Evolutionary conservation across 2,113 vertebrate genomes (phyloP), one percentile per base, ranked within the genome.

Genomic region (Puffinus mauretanicus): DNA sequence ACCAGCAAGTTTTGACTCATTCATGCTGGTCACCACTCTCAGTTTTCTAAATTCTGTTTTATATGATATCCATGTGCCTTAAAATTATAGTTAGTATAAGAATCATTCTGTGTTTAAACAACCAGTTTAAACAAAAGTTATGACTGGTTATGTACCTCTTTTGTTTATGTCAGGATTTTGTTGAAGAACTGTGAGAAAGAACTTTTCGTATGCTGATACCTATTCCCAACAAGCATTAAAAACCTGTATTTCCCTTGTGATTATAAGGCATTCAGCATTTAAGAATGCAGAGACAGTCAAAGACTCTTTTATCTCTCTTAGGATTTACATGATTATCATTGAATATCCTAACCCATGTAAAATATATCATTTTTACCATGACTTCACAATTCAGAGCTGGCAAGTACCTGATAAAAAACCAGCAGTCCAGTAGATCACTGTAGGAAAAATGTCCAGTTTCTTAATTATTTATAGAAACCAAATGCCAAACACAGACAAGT

Each of bases 11-110:
- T 25, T 52, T 3, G 2, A 44, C 16, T 72, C 9, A 61, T 5
- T 15, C 57, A 72, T 27, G 4, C 24, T 2, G 2, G 7, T 24
- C 24, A 6, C 1, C 8, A 60, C 4, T 57, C 11, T 42, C 12
- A 24, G 24, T n/a, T 62, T 69, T 57, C 66, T 10, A 44, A 62
- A 79, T 46, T 44, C 25, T 52, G 17, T 27, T 73, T 84, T 64
- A 52, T 8, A 13, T 47, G 1, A 16, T 46, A 57, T 18, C 14
- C 10, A 13, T 42, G 32, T 18, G 3, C 22, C 27, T 71, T 47
- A 54, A 52, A 70, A 58, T 40, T 62, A 75, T 17, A 16, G 14
- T 21, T 52, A 46, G 5, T 22, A 4, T 52, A 32, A 49, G 3
- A 52, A 58, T 26, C 32, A 29, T 60, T 76, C 10, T 26, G 3